A percentile compares a stretch with the other conserved stretches of the same genome.
These are phyloP conservation scores for Trichosurus vulpecula DNA, from an alignment of 2,797 vertebrate genomes.

Conservation along the genomic window DNA sequence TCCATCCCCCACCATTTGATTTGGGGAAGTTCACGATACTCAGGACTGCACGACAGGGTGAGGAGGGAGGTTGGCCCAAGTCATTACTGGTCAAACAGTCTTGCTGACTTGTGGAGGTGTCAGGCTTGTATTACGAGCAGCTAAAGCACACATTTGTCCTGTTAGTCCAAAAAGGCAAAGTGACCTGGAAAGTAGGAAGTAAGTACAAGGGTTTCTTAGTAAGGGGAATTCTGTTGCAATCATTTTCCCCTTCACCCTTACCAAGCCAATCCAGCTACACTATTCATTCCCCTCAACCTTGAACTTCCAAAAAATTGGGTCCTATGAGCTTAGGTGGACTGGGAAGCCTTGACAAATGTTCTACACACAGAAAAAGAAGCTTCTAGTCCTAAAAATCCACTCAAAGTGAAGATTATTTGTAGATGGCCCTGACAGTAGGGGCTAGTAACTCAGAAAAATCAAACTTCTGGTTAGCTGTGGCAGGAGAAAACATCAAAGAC, in stretches of 20 bases:
- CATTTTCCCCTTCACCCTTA: neutral
- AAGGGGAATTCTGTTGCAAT: neutral
- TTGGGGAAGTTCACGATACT: neutral
- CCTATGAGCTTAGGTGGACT: neutral
- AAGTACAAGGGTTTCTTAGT: neutral
- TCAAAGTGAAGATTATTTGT: neutral
- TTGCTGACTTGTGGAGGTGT: neutral
- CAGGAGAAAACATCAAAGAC: neutral
- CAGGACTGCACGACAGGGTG: neutral
- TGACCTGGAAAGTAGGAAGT: neutral
- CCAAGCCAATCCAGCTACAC: neutral
- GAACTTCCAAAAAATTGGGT: neutral
- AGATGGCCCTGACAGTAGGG: neutral
- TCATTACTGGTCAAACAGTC: neutral
- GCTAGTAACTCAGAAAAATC: neutral
- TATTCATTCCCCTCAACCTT: neutral
- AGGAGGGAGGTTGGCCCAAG: neutral
- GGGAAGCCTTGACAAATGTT: neutral
- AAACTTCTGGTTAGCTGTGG: neutral
- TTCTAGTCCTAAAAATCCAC: neutral
- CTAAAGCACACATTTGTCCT: neutral
- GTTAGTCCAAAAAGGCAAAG: neutral
- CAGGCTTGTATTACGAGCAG: neutral
- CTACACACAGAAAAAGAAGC: neutral
- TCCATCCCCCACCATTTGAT: neutral